phyloP scores from a whole-genome alignment of 1,140 invertebrate species.

The Chrysomallon squamiferum region DNA sequence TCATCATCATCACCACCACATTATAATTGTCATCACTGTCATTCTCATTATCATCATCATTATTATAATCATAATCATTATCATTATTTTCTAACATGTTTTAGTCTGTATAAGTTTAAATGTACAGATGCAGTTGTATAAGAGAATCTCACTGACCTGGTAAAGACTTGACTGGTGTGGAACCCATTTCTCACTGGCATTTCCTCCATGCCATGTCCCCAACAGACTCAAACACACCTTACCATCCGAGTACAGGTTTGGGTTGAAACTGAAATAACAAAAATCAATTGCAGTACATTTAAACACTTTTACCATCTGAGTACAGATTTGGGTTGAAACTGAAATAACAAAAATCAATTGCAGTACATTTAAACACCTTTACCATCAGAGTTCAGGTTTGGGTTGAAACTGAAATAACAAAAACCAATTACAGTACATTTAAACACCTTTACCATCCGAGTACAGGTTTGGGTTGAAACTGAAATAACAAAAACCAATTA shows the following conservation, averaged over 20 bases:
- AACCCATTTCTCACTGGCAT: constrained; percentile 47
- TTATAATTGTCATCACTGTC: too few relatives aligned
- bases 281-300: constrained; percentile 37
- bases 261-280: constrained; percentile 36
- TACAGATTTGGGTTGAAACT: constrained; percentile 49
- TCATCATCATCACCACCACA: too few relatives aligned
- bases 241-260: constrained; percentile 46
- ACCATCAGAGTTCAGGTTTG: constrained; percentile 45
- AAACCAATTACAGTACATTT: constrained; percentile 37
- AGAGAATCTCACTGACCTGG: constrained; percentile 26
- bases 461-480: constrained; percentile 49
- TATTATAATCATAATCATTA: too few relatives aligned
- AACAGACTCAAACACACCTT: constrained; percentile 47
- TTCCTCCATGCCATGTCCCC: constrained; percentile 46
- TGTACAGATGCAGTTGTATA: too few relatives aligned
- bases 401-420: constrained; percentile 36
- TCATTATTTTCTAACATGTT: too few relatives aligned
- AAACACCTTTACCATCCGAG: constrained; percentile 47
- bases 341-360: too few relatives aligned
- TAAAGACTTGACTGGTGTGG: constrained; percentile 35
- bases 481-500: too few relatives aligned
- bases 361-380: constrained; percentile 44
- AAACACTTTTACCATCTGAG: constrained; percentile 47
- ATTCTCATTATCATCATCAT: too few relatives aligned
- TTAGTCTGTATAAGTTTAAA: too few relatives aligned